Evolutionary conservation across 2,113 vertebrate genomes (phyloP).

Genomic region (Nycticorax nycticorax): DNA sequence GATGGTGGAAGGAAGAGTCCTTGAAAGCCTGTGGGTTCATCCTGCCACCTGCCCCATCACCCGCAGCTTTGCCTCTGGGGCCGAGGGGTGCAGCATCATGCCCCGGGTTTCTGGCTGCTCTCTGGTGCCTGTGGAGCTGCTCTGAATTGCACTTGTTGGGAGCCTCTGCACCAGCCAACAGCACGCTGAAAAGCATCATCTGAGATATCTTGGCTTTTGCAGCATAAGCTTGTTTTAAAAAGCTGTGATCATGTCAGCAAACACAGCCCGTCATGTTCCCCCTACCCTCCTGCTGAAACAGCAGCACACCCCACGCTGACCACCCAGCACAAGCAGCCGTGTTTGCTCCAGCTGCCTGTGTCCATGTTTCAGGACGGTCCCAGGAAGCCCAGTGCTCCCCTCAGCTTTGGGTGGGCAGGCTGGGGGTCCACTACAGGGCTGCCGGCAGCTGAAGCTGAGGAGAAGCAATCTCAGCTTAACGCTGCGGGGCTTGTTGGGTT

Average conservation of each 20-base stretch:
- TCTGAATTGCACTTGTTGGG: not conserved
- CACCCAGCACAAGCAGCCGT: fast-evolving
- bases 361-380: not conserved
- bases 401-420: not conserved
- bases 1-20: not conserved
- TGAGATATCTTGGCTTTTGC: not conserved
- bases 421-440: fast-evolving
- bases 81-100: not conserved
- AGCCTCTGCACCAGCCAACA: not conserved
- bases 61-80: not conserved
- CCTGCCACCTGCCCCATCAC: not conserved
- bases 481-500: fast-evolving
- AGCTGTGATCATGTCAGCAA: not conserved
- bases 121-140: not conserved
- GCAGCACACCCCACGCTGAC: not conserved
- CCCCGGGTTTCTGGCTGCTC: not conserved
- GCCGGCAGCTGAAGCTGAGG: not conserved
- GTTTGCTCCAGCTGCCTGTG: not conserved
- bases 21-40: not conserved
- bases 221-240: not conserved
- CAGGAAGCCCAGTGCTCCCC: not conserved
- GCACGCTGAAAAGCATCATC: not conserved
- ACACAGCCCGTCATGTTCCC: fast-evolving
- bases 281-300: not conserved
- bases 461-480: not conserved